Evolutionary conservation across 2,888 invertebrate species (phyloP).

Genomic region (Xestoiulus laeticollis): DNA sequence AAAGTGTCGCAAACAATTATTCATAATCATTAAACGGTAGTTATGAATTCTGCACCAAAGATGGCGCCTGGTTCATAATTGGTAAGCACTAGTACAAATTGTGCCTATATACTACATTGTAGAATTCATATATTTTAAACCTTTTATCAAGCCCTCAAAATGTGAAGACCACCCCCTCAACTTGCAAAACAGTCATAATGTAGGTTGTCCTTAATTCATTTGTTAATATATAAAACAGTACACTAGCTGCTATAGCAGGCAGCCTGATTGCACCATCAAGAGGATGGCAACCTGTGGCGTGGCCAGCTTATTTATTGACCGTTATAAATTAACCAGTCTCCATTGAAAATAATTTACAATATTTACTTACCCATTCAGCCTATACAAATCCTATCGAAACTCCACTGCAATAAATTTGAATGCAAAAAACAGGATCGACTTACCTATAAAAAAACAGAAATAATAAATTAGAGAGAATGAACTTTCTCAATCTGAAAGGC

Average conservation of each 20-base stretch:
- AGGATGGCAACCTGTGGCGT: background rate
- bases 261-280: background rate
- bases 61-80: background rate
- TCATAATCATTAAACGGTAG: no score
- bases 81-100: no score
- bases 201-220: background rate
- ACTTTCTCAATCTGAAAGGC: background rate
- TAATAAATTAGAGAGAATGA: background rate
- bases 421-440: conserved; percentile 27
- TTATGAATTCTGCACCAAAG: background rate
- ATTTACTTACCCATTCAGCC: conserved; percentile 6
- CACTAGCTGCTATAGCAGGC: no score
- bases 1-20: no score
- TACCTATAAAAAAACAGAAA: background rate
- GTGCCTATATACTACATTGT: no score
- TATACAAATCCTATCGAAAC: background rate
- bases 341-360: background rate
- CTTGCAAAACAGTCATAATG: background rate
- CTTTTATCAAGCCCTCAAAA: background rate
- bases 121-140: background rate
- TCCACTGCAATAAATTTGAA: conserved; percentile 12
- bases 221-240: background rate
- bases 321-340: background rate
- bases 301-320: background rate
- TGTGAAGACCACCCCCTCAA: background rate